Percentiles rank a stretch among this genome's conserved stretches.
Evolutionary conservation across 2,888 invertebrate genomes (phyloP).

Genomic region (Asteroscopus sphinx): DNA sequence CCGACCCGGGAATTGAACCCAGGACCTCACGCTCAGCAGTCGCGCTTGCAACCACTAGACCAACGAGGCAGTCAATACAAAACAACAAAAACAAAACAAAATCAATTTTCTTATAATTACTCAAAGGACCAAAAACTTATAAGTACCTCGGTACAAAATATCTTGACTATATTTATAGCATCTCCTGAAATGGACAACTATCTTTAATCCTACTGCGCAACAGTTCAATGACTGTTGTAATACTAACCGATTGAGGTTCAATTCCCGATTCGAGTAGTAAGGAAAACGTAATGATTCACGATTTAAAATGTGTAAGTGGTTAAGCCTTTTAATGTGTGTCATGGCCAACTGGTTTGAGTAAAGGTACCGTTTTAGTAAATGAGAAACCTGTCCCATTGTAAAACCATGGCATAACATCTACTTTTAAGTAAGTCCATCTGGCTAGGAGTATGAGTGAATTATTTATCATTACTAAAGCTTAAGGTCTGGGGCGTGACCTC

Average conservation of each 20-base stretch:
- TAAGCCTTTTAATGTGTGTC: constrained; percentile 48
- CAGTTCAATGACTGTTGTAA: constrained; percentile 53
- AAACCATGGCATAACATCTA: constrained; percentile 37
- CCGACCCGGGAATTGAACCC: too few species aligned
- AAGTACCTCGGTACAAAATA: neutral
- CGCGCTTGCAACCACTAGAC: too few species aligned
- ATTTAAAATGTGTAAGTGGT: constrained; percentile 23
- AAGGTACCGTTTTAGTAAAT: constrained; percentile 31
- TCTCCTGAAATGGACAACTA: constrained; percentile 1
- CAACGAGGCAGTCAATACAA: too few species aligned
- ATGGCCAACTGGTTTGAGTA: constrained; percentile 43
- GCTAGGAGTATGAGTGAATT: neutral
- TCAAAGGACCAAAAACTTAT: constrained; percentile 2
- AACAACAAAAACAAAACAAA: too few species aligned
- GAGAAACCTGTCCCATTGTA: constrained; percentile 32
- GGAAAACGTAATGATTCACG: constrained; percentile 45
- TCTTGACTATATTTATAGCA: constrained; percentile 13
- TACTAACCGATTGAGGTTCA: constrained; percentile 40
- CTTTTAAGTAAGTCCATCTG: constrained; percentile 19
- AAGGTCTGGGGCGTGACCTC: constrained; percentile 29
- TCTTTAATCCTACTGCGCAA: constrained; percentile 37
- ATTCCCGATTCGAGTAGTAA: constrained; percentile 39
- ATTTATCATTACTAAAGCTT: constrained; percentile 21
- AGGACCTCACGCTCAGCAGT: too few species aligned
- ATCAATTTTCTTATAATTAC: too few species aligned